Conservation (phyloP, 2,113 vertebrate species). For the Hyla sarda region DNA sequence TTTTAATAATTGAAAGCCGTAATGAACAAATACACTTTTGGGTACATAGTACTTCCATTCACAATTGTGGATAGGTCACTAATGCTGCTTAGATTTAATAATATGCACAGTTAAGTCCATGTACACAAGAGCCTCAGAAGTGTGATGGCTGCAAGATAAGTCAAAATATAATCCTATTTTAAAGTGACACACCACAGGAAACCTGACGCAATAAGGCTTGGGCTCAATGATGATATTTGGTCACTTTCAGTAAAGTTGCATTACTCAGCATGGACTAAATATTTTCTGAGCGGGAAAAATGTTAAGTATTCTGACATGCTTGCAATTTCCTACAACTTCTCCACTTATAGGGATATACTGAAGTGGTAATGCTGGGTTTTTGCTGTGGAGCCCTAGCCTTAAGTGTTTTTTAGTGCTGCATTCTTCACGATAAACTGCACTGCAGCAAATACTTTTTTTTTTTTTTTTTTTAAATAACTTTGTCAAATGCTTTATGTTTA, state of each 20-base stretch:
- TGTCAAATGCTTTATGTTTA: conserved; percentile 38
- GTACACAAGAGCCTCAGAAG: background rate
- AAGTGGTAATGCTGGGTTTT: background rate
- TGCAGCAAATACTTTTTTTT: conserved; percentile 15
- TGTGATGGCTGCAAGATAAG: conserved; percentile 8
- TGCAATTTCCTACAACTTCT: background rate
- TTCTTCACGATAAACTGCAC: background rate
- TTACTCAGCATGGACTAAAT: background rate
- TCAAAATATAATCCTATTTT: background rate
- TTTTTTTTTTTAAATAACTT: conserved; percentile 8
- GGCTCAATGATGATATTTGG: background rate
- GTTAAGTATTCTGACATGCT: background rate
- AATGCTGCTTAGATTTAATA: background rate
- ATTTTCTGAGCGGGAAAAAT: background rate
- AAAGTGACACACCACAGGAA: background rate
- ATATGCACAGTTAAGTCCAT: conserved; percentile 12
- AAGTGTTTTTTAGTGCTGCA: background rate
- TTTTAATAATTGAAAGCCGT: conserved; percentile 10
- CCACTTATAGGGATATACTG: background rate
- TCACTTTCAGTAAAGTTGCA: background rate
- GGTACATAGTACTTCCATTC: background rate
- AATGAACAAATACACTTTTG: conserved; percentile 43
- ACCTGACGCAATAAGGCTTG: background rate
- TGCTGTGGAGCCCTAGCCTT: background rate
- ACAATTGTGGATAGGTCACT: background rate